phyloP scores from a whole-genome alignment of 35 echinoderm and acorn worm species.

The Lytechinus pictus region DNA sequence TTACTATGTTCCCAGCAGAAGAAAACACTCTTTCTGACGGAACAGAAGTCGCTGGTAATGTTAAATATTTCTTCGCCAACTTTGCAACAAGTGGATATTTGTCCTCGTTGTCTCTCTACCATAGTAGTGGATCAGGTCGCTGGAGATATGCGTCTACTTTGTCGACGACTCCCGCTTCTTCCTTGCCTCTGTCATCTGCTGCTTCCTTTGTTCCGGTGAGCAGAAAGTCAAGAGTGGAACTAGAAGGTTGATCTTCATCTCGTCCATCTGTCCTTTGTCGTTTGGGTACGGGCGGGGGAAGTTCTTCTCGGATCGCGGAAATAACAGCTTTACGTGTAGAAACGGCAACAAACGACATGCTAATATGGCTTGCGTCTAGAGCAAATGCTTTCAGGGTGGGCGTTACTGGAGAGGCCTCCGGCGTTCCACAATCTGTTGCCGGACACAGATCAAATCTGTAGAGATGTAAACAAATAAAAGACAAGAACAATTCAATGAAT shows the following conservation, averaged over 20 bases:
- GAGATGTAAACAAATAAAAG: too few species aligned
- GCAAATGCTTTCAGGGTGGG: not conserved
- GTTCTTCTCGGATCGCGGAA: not conserved
- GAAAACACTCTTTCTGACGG: constrained; percentile 28
- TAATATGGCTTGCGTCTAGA: not conserved
- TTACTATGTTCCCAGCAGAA: constrained; percentile 4
- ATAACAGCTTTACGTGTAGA: not conserved
- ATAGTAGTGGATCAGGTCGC: not conserved
- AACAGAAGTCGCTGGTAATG: constrained; percentile 14
- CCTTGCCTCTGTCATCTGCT: not conserved
- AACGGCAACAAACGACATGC: not conserved
- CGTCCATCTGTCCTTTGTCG: not conserved
- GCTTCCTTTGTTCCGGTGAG: not conserved
- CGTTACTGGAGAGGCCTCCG: not conserved
- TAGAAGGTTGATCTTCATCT: constrained; percentile 23
- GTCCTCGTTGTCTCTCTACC: not conserved
- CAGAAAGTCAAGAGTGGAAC: not conserved
- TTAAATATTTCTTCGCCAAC: not conserved
- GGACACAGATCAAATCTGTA: constrained; percentile 18
- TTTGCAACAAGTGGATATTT: not conserved
- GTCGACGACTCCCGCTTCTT: not conserved
- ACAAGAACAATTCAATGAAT: too few species aligned
- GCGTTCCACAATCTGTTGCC: not conserved
- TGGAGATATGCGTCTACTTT: not conserved
- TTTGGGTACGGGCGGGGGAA: not conserved